Conservation (phyloP, 2,113 vertebrate genomes). For the Pelusios castaneus region DNA sequence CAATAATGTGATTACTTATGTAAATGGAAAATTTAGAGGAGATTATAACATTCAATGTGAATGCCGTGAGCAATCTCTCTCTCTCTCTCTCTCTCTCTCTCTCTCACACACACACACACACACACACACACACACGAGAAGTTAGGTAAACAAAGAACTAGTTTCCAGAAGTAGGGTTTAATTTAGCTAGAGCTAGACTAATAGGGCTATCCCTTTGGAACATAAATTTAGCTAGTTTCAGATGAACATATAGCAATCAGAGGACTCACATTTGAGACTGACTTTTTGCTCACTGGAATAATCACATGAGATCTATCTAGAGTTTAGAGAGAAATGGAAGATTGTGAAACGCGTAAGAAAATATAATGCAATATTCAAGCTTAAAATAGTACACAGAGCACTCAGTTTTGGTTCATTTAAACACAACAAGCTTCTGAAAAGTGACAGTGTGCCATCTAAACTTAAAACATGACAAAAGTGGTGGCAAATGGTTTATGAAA, state of each 20-base stretch:
- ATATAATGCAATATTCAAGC: not conserved
- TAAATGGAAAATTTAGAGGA: not conserved
- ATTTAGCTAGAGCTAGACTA: too few relatives aligned
- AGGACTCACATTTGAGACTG: not conserved
- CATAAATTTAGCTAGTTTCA: not conserved
- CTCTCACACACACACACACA: too few relatives aligned
- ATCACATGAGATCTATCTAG: not conserved
- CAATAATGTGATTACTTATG: not conserved
- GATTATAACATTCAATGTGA: not conserved
- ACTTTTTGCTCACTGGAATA: not conserved
- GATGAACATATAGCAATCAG: accelerated
- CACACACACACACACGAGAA: not conserved
- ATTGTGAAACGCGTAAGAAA: not conserved
- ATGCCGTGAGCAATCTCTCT: not conserved
- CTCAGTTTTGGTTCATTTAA: not conserved
- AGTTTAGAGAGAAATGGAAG: not conserved
- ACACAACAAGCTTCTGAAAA: not conserved
- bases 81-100: not conserved
- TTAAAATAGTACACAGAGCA: not conserved
- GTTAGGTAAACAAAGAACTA: not conserved
- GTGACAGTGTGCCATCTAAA: not conserved
- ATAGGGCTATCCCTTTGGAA: too few relatives aligned
- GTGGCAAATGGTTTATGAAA: not conserved
- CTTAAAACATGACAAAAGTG: not conserved
- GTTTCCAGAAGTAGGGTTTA: not conserved